Base-by-base conservation (phyloP, 2,113 vertebrate genomes). In the Illadopsis cleaveri region DNA sequence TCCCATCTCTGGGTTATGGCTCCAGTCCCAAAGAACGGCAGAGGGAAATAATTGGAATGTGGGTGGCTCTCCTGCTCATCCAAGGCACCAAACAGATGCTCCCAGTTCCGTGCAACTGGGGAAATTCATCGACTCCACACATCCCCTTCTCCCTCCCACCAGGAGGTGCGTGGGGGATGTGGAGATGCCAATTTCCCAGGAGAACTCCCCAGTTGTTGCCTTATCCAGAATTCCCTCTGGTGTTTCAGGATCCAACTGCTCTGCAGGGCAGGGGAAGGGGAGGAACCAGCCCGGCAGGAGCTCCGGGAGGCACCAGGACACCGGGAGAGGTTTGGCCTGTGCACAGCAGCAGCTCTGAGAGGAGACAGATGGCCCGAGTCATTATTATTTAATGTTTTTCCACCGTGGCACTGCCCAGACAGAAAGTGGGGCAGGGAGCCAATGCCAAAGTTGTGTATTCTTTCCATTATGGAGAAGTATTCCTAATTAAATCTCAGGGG, bases 151-250 rank as follows among this genome's bases (percentile, higher is more conserved):
- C 50, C 65, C 57, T 84, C 69, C 56, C 72, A 6, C 22, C 70
- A 35, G 38, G 20, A 71, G 22, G 2, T 24, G 6, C 0, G 0
- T 4, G 50, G 54, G 45, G 56, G 22, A 78, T 2, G 1, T 11
- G 38, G 61, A 48, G 28, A 25, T 0, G 8, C 51, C 53, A 21
- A 3, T 25, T 54, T 47, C 35, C 38, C 45, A 3, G 70, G 37
- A 86, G 28, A 7, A 5, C 33, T 8, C 15, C 44, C 3, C 2
- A 10, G 1, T 9, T 7, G 14, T 5, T 28, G 22, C 70, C 48
- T 85, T 9, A 13, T 24, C 65, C 58, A 2, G 30, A 33, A 31
- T 28, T 54, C 7, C 35, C 66, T 40, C 33, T 8, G 13, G 15
- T 6, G 2, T 61, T 37, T 22, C 38, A 48, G 33, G 56, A 47